A percentile compares a stretch with the other conserved stretches of the same genome.
Evolutionary conservation across 2,797 vertebrate species (phyloP).

Genomic region (Sciurus carolinensis): DNA sequence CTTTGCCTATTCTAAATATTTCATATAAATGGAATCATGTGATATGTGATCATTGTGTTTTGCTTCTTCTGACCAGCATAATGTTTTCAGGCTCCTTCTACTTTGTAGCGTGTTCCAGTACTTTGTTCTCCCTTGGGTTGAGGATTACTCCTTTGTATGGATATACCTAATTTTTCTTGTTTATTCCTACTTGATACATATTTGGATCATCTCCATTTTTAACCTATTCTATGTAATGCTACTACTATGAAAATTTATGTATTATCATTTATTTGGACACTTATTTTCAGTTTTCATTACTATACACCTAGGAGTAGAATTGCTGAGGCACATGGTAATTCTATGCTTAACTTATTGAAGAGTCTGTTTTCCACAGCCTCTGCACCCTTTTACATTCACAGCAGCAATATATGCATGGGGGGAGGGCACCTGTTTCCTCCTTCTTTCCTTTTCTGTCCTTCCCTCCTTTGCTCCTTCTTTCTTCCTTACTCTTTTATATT

Average conservation of each 20-base stretch:
- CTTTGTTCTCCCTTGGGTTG: not conserved
- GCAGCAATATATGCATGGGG: too few species aligned
- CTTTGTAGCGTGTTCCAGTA: not conserved
- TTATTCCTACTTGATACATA: not conserved
- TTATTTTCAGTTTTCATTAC: not conserved
- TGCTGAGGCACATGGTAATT: not conserved
- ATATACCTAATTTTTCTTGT: not conserved
- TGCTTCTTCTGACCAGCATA: not conserved
- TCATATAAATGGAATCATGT: not conserved
- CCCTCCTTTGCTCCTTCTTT: too few species aligned
- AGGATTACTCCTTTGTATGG: not conserved
- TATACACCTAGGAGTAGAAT: not conserved
- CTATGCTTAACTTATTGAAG: not conserved
- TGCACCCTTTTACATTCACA: not conserved
- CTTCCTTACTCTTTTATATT: not conserved
- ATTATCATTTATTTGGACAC: not conserved
- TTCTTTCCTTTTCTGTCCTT: not conserved
- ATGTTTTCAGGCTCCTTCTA: not conserved
- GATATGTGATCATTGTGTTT: not conserved
- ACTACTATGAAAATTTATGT: not conserved
- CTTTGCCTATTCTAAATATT: not conserved
- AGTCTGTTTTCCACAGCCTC: not conserved
- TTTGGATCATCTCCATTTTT: not conserved
- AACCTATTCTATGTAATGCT: not conserved
- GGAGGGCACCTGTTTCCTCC: not conserved